phyloP scores from a whole-genome alignment of 2,797 vertebrate species.

The Leptodactylus fallax region DNA sequence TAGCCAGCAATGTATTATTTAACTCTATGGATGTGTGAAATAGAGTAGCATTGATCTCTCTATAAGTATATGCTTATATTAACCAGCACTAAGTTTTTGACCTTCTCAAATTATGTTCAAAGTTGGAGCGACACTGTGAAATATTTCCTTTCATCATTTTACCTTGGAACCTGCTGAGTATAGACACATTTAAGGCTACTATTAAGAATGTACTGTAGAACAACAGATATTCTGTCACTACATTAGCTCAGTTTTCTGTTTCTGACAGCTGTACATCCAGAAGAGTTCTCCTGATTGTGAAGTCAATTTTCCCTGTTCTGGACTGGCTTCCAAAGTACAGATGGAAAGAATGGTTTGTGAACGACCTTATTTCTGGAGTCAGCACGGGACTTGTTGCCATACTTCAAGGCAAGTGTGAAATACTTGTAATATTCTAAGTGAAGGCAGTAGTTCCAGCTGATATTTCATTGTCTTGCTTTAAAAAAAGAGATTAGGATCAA shows the following conservation, averaged over 20 bases:
- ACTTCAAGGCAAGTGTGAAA: conserved; percentile 79
- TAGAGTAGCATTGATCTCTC: neutral
- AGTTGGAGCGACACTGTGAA: neutral
- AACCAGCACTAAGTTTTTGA: neutral
- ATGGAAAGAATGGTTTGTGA: conserved; percentile 80
- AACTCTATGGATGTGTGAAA: neutral
- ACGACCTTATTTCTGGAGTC: conserved; percentile 83
- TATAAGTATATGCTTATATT: neutral
- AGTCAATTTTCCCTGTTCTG: conserved; percentile 78
- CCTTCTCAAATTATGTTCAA: neutral
- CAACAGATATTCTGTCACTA: neutral
- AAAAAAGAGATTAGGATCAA: neutral
- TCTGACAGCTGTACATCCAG: conserved; percentile 79
- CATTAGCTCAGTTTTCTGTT: conserved; percentile 35
- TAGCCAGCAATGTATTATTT: neutral
- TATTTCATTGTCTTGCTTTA: neutral
- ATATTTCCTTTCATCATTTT: neutral
- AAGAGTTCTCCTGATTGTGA: conserved; percentile 72
- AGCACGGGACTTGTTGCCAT: conserved; percentile 85
- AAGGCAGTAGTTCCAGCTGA: neutral
- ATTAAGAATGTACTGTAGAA: no score
- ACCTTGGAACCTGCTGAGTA: neutral
- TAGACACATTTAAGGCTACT: no score
- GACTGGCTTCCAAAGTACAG: conserved; percentile 85
- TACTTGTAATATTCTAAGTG: neutral